Evolutionary conservation across 1,140 invertebrate genomes (phyloP).

Genomic region (Andrena cerasifolii): DNA sequence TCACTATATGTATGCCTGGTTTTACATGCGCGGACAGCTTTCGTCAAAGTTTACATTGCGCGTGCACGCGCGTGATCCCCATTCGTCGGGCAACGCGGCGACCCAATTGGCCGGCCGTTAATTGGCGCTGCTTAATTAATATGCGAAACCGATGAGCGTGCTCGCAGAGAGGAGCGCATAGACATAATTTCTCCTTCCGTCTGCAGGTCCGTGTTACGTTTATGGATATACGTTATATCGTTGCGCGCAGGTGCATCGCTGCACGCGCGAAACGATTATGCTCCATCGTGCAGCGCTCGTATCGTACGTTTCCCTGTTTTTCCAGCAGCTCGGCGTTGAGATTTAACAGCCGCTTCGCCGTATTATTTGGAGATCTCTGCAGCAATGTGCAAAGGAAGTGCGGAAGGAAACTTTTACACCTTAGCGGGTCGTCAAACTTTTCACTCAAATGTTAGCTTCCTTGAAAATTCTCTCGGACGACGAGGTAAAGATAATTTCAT

Average conservation of each 20-base stretch:
- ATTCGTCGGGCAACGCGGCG: slow-evolving; percentile 39
- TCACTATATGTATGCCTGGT: not conserved
- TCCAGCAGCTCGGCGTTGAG: not conserved
- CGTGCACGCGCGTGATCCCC: not conserved
- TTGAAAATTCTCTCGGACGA: too few relatives aligned
- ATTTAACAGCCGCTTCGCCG: not conserved
- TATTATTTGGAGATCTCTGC: too few relatives aligned
- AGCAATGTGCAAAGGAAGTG: too few relatives aligned
- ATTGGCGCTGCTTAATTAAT: slow-evolving; percentile 59
- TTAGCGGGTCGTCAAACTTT: too few relatives aligned
- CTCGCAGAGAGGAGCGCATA: not conserved
- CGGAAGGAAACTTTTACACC: too few relatives aligned
- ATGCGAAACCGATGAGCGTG: slow-evolving; percentile 8
- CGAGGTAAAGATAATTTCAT: too few relatives aligned
- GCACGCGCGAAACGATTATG: not conserved
- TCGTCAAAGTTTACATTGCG: not conserved
- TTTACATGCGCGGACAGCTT: not conserved
- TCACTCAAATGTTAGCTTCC: too few relatives aligned
- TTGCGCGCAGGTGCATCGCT: not conserved
- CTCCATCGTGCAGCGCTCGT: not conserved
- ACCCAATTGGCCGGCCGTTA: slow-evolving; percentile 48
- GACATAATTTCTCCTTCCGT: slow-evolving; percentile 29
- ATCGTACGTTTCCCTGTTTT: not conserved
- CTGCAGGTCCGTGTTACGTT: slow-evolving; percentile 14
- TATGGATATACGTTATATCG: slow-evolving; percentile 13